A percentile compares a stretch with the other conserved stretches of the same genome.
Conservation (phyloP, 2,113 vertebrate species). For the Centrocercus urophasianus region DNA sequence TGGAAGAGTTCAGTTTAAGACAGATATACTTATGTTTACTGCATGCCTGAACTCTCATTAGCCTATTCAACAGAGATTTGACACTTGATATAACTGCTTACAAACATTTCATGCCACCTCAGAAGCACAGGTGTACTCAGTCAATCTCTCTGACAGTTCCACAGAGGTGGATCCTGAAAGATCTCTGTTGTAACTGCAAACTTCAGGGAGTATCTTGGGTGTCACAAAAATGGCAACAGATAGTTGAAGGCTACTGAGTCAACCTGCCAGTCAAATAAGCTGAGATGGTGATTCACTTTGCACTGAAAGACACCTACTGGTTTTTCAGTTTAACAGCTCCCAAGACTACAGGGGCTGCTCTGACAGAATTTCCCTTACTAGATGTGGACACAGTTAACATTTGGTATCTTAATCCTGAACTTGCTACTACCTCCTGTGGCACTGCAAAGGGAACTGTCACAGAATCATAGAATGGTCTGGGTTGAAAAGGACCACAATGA, state of each 20-base stretch:
- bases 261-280: not conserved
- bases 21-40: not conserved
- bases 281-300: not conserved
- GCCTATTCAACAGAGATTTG: not conserved
- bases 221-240: not conserved
- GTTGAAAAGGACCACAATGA: no score
- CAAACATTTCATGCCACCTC: not conserved
- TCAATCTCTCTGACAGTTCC: not conserved
- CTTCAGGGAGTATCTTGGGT: not conserved
- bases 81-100: not conserved
- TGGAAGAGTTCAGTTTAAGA: constrained; percentile 1
- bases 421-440: not conserved
- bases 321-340: not conserved
- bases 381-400: not conserved
- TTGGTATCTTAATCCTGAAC: not conserved
- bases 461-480: no score
- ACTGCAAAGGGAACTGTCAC: not conserved
- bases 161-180: not conserved
- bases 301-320: not conserved
- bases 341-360: not conserved
- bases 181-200: not conserved
- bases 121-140: not conserved
- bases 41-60: not conserved
- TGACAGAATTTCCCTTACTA: not conserved
- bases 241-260: not conserved